Base-by-base conservation (phyloP, 30 jellyfish, hydroid and myxozoan species). In the Pelagia noctiluca region DNA sequence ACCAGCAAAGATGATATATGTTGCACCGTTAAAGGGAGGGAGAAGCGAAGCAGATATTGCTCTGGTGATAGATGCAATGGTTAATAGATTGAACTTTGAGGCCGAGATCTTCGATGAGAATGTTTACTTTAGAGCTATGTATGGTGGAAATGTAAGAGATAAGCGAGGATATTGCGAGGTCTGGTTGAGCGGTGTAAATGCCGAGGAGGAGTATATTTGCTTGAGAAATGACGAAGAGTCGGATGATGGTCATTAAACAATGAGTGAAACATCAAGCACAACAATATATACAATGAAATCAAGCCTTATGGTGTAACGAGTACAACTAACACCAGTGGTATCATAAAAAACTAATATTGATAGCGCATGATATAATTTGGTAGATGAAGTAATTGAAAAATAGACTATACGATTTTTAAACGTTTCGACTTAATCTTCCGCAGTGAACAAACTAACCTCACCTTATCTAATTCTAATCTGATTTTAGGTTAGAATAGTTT, bases 1-100 rank as follows among this genome's bases (percentile, higher is more conserved):
- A n/a, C 65, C 64, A 62, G 37, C 88, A 33, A 66, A 94, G 71
- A 21, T 91, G 8, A 35, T 75, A 37, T 91, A 71, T 75, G 92
- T 83, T 0, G 85, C 66, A 34, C 33, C 3, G 36, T 28, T 91
- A 64, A 26, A 46, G 11, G 80, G 78, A 30, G 35, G 80, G 0
- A 24, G 23, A 16, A 26, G 28, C 13, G 86, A 76, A 37, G 75
- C 35, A 10, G n/a, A 52, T 34, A 3, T 78, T 86, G 84, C 2
- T 4, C 28, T 52, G 28, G 4, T 2, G 26, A 3, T 52, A 52
- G 68, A 52, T 8, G 68, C 30, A 30, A 52, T 52, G 68, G 26
- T 52, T 5, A 30, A 52, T 3, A 30, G 4, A 52, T 19, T 52
- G 68, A 52, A 52, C 7, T 52, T 4, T 30, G 21, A 52, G 16